phyloP scores from a whole-genome alignment of 2,797 vertebrate species.

The Diplodus sargus region DNA sequence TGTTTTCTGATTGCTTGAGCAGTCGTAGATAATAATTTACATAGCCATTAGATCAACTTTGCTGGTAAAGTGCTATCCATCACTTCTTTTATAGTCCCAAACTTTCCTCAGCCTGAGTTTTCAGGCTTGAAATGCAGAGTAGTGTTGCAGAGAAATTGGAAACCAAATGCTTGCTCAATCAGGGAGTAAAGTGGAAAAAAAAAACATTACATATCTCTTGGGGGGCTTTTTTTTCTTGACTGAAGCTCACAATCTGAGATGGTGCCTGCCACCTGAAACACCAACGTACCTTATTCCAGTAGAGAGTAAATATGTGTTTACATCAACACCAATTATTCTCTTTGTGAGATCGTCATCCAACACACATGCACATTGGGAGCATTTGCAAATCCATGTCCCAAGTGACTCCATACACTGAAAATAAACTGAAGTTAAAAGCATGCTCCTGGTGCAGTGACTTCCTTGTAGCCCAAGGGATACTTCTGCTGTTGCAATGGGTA shows the following conservation, averaged over 20 bases:
- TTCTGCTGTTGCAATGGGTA: no score
- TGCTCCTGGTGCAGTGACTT: not conserved
- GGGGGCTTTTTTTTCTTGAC: constrained; percentile 46
- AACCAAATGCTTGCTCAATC: constrained; percentile 49
- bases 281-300: not conserved
- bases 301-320: constrained; percentile 9
- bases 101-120: constrained; percentile 41
- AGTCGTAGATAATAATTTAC: constrained; percentile 52
- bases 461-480: no score
- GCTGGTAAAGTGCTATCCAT: constrained; percentile 42
- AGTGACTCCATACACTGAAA: not conserved
- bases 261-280: constrained; percentile 7
- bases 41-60: constrained; percentile 49
- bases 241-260: constrained; percentile 28
- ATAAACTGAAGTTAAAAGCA: constrained; percentile 9
- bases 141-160: constrained; percentile 50
- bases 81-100: constrained; percentile 22
- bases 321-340: constrained; percentile 4
- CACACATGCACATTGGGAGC: not conserved
- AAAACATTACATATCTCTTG: constrained; percentile 28
- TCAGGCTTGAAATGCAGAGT: constrained; percentile 43
- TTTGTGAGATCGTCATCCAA: not conserved
- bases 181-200: constrained; percentile 33
- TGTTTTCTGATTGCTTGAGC: constrained; percentile 56
- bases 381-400: not conserved